Percentiles rank a stretch among this genome's conserved stretches.
These are phyloP conservation scores for Pantherophis guttatus DNA, from an alignment of 2,113 vertebrate genomes.

Conservation along the genomic window DNA sequence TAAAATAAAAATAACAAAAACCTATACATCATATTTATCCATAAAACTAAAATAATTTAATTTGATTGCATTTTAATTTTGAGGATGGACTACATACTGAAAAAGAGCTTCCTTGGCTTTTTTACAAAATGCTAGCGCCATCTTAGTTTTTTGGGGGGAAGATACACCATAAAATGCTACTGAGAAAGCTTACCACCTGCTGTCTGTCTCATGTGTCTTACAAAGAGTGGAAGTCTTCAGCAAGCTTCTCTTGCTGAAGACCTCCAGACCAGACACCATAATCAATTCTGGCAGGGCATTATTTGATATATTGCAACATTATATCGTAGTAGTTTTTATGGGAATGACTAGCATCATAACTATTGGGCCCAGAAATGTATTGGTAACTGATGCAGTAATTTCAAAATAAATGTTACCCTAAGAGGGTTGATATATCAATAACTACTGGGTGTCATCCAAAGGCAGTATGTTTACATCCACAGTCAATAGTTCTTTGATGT, in stretches of 20 bases:
- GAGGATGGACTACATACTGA: neutral
- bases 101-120: neutral
- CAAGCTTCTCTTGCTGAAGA: neutral
- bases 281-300: neutral
- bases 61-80: neutral
- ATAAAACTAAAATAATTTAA: neutral
- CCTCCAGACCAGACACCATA: neutral
- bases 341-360: neutral
- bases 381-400: neutral
- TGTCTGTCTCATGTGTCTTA: neutral
- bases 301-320: neutral
- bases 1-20: neutral
- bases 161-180: neutral
- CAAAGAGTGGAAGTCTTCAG: neutral
- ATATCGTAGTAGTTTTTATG: neutral
- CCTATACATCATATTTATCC: neutral
- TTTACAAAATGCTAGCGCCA: neutral
- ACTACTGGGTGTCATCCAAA: neutral
- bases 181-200: neutral
- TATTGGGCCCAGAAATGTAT: neutral
- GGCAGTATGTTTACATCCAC: neutral
- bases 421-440: neutral
- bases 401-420: neutral
- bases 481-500: neutral
- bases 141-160: neutral